Base-by-base conservation (phyloP, 2,113 vertebrate genomes). In the Cairina moschata region DNA sequence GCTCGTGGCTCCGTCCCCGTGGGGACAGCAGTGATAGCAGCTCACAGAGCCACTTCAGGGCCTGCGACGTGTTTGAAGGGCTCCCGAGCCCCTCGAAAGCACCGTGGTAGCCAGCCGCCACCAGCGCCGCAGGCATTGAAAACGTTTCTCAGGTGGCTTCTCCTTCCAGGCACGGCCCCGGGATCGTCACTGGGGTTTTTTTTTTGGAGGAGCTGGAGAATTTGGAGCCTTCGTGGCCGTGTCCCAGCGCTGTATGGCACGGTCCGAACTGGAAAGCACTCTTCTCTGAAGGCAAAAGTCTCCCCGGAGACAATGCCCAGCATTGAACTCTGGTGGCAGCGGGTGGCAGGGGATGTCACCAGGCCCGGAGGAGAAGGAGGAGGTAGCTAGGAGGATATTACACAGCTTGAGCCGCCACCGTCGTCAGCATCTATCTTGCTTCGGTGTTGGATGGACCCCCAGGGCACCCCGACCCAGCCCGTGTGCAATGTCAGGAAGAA, bases 351-450 rank as follows among this genome's bases (percentile, higher is more conserved):
- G 15, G 34, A 52, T 86, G 67, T 87, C 85, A 22, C 38, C 85
- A 44, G 72, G 76, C 46, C 73, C 84, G 80, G 18, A 91, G 95
- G 88, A 94, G 89, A 38, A 93, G 68, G 78, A 91, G 90, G 96
- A 97, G 97, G 97, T 96, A 96, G 97, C 93, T 93, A 67, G 86
- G 74, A 94, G 63, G 68, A 69, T 73, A 73, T 48, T 68, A 68
- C 34, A 28, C 1, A 1, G 36, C 52, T 74, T 75, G 32, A 0
- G 2, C 58, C 60, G 74, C n/a, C 73, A 52, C 67, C 40, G 36
- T 77, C 9, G 1, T 68, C 82, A 84, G 66, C 74, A 48, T 46
- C 68, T 59, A 48, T 46, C 68, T 59, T 42, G 28, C 11, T 0
- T 42, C 4, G 25, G 54, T 26, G 69, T 34, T 73, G 83, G 91